phyloP scores from a whole-genome alignment of 2,888 invertebrate species.

The Diarsia dahlii region DNA sequence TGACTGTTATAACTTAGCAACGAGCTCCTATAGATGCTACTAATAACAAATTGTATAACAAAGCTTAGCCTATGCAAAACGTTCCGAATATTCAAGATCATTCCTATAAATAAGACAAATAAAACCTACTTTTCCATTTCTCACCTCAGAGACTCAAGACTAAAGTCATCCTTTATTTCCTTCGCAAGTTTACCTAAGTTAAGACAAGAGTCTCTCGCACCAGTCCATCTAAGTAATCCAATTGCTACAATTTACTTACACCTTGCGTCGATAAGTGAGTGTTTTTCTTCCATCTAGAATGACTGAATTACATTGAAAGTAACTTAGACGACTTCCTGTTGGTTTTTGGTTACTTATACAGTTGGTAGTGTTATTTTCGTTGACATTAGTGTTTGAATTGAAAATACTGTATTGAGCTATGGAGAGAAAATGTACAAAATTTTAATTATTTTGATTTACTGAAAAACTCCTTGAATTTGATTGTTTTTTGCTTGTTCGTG shows the following conservation, averaged over 20 bases:
- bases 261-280: conserved; percentile 27
- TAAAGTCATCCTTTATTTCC: conserved; percentile 13
- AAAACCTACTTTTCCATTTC: background rate
- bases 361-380: background rate
- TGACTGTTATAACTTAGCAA: background rate
- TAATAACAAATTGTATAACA: no score
- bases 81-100: background rate
- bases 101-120: background rate
- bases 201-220: conserved; percentile 9
- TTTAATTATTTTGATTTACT: background rate
- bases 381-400: no score
- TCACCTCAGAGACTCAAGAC: background rate
- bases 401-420: no score
- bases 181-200: conserved; percentile 13
- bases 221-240: conserved; percentile 49
- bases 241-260: conserved; percentile 48
- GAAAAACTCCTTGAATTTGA: background rate
- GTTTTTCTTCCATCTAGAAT: conserved; percentile 56
- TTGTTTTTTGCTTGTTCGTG: background rate
- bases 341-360: background rate
- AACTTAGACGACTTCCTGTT: conserved; percentile 12
- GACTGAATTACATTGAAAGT: conserved; percentile 39
- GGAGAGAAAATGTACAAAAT: no score
- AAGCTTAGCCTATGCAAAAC: background rate
- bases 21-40: background rate